Percentiles rank a stretch among this genome's conserved stretches.
Conservation (phyloP, 2,113 vertebrate genomes). For the Baryphthengus martii region DNA sequence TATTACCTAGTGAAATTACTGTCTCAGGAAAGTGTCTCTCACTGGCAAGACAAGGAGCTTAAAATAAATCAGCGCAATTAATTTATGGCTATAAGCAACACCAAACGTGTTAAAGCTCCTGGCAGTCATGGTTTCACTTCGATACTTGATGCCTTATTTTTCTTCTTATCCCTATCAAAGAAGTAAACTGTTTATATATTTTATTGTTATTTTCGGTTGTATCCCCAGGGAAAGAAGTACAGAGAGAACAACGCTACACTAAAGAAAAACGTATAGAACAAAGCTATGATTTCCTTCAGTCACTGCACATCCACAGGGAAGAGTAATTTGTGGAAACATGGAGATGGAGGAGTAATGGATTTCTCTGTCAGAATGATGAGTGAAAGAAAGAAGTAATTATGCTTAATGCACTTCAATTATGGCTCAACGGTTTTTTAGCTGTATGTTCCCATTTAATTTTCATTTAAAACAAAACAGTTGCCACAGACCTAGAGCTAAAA, state of each 20-base stretch:
- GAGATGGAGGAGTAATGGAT: slow-evolving; percentile 86
- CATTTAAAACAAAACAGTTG: slow-evolving; percentile 81
- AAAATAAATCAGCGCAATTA: slow-evolving; percentile 29
- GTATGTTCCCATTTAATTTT: slow-evolving; percentile 72
- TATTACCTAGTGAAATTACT: not conserved
- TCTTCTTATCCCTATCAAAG: not conserved
- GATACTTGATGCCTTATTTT: not conserved
- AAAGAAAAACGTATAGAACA: slow-evolving; percentile 38
- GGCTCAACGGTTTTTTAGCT: slow-evolving; percentile 64
- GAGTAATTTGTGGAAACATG: slow-evolving; percentile 74
- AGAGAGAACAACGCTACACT: not conserved
- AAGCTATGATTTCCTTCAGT: slow-evolving; percentile 61
- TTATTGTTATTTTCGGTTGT: not conserved
- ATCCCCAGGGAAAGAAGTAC: not conserved
- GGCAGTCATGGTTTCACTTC: not conserved
- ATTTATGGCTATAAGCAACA: not conserved
- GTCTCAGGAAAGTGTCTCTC: not conserved
- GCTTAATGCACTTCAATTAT: slow-evolving; percentile 90
- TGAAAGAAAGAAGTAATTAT: slow-evolving; percentile 89
- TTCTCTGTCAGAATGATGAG: slow-evolving; percentile 91
- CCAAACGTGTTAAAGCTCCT: not conserved
- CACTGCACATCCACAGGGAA: slow-evolving; percentile 65
- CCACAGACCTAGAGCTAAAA: slow-evolving; percentile 75
- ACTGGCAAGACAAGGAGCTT: not conserved
- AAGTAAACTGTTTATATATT: not conserved